These are phyloP conservation scores for Pogoniulus pusillus DNA, from an alignment of 2,797 vertebrate genomes.

Conservation along the genomic window DNA sequence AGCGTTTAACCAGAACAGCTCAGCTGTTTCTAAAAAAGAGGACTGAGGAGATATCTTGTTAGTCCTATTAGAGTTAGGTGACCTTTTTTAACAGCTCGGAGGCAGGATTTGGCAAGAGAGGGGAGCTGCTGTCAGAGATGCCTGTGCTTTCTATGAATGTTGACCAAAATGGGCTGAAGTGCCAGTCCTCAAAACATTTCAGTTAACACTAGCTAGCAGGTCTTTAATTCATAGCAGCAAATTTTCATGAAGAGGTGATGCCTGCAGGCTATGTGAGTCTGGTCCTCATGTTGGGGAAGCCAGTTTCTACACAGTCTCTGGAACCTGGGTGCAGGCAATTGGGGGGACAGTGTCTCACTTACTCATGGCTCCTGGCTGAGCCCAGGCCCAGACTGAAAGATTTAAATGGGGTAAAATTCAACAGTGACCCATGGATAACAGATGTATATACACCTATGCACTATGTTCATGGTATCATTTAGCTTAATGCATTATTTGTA, in stretches of 20 bases:
- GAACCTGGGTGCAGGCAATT: fast-evolving
- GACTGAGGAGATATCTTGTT: conserved; percentile 49
- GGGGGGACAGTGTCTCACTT: fast-evolving
- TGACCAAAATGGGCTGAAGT: conserved; percentile 13
- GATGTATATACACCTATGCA: not conserved
- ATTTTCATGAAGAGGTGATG: not conserved
- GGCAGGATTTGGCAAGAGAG: conserved; percentile 1
- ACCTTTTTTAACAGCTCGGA: conserved; percentile 53
- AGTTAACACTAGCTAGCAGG: not conserved
- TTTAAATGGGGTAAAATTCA: not conserved
- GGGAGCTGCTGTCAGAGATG: not conserved
- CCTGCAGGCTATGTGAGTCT: not conserved
- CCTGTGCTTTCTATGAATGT: conserved; percentile 16
- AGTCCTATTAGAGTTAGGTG: conserved; percentile 41
- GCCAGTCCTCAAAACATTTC: conserved; percentile 7
- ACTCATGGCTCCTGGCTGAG: fast-evolving
- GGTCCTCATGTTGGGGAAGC: fast-evolving
- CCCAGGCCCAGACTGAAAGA: fast-evolving
- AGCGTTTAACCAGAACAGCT: conserved; percentile 7
- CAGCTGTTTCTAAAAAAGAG: conserved; percentile 41
- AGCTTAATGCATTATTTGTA: not conserved
- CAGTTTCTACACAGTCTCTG: fast-evolving
- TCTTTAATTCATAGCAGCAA: not conserved
- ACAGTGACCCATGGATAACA: not conserved
- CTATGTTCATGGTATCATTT: not conserved